phyloP scores from a whole-genome alignment of 2,888 invertebrate species.

The Ennomos fuscantarius region DNA sequence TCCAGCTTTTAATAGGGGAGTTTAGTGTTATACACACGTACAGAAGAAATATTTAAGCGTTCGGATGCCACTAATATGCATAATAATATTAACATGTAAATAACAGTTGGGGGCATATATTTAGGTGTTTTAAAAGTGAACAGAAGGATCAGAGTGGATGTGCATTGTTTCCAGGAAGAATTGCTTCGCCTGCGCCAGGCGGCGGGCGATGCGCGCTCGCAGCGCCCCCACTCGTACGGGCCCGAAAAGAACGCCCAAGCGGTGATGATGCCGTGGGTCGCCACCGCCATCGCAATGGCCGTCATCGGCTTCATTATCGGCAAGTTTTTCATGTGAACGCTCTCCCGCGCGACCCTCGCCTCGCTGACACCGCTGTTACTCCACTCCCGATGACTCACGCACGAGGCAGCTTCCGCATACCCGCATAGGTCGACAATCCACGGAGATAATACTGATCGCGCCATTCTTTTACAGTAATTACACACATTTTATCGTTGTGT shows the following conservation, averaged over 20 bases:
- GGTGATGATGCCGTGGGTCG: constrained; percentile 87
- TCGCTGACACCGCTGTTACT: constrained; percentile 66
- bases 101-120: too few relatives aligned
- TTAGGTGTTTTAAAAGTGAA: too few relatives aligned
- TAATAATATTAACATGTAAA: too few relatives aligned
- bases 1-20: too few relatives aligned
- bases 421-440: constrained; percentile 32
- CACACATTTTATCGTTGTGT: too few relatives aligned
- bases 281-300: constrained; percentile 88
- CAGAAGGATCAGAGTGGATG: background rate
- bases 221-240: constrained; percentile 73
- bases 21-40: too few relatives aligned
- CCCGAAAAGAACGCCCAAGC: constrained; percentile 86
- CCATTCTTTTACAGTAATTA: too few relatives aligned
- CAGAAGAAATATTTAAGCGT: too few relatives aligned
- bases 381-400: constrained; percentile 58
- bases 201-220: constrained; percentile 64
- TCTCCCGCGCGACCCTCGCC: constrained; percentile 53
- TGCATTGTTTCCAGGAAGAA: constrained; percentile 83
- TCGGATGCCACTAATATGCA: too few relatives aligned
- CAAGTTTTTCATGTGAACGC: constrained; percentile 92
- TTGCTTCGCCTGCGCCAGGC: constrained; percentile 85
- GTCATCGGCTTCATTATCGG: constrained; percentile 91
- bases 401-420: constrained; percentile 57
- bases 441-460: too few relatives aligned